Evolutionary conservation across 1,140 invertebrate genomes (phyloP), one percentile per base, ranked within the genome.

Genomic region (Catajapyx aquilonaris): DNA sequence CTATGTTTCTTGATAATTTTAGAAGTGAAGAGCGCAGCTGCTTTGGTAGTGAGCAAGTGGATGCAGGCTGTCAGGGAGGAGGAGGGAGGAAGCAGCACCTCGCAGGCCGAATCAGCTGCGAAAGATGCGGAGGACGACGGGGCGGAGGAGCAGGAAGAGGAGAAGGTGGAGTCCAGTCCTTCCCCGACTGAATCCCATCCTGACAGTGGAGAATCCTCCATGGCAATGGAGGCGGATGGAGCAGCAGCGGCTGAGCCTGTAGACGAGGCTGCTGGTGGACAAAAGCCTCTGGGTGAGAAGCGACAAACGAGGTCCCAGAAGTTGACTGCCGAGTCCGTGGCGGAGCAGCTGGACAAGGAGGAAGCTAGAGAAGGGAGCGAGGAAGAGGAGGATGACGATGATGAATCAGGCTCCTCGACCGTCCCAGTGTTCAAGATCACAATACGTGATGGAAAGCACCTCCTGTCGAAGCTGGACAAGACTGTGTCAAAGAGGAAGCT

Each of bases 391-490:
- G 40, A 37, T 32, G 31, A 20, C 36, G 33, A 34, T 17, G 31
- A 38, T 18, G 32, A 38, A 31, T 38, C 37, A 38, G 11, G 20
- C 2, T 38, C 22, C 19, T 15, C 13, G 9, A 18, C 34, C 11
- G 15, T 46, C 11, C 47, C 53, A 22, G 63, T 66, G 41, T 68
- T 65, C 47, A 81, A 77, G 60, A 69, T 78, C 45, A 68, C 69
- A 20, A 63, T 77, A 42, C 68, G 71, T 46, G 75, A 78, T 60
- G 75, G 74, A 7, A 75, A 76, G 54, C 68, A 76, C 52, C 61
- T 76, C 31, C 55, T 77, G 40, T 69, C 69, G 5, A 71, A 76
- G 58, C 60, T 76, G 35, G 62, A 62, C 13, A 34, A 41, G 25
- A 16, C 31, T 31, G 19, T 10, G 10, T 1, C 10, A 16, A 35